Evolutionary conservation across 2,797 vertebrate genomes (phyloP).

Genomic region (Gymnocypris eckloni): DNA sequence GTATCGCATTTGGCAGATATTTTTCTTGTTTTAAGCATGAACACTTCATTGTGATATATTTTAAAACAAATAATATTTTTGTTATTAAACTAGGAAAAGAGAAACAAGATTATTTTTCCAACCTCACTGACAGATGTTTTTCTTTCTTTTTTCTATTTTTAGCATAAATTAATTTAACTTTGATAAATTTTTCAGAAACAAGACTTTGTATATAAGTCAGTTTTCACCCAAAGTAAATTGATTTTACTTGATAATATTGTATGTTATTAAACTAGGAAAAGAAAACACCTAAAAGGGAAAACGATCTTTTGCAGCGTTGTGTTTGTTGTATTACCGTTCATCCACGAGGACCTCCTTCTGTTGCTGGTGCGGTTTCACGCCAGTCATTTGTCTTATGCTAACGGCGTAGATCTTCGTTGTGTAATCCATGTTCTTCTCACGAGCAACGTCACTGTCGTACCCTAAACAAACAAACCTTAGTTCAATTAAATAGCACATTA

Average conservation of each 20-base stretch:
- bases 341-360: conserved; percentile 87
- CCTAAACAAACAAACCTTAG: conserved; percentile 73
- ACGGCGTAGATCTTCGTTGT: conserved; percentile 91
- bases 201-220: no score
- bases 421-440: conserved; percentile 91
- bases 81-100: no score
- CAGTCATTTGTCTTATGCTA: conserved; percentile 93
- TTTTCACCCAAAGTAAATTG: no score
- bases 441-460: conserved; percentile 95
- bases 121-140: no score
- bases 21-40: no score
- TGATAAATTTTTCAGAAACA: no score
- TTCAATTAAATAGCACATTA: not conserved
- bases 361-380: conserved; percentile 93
- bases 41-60: not conserved
- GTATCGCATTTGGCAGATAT: no score
- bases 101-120: no score
- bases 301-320: not conserved
- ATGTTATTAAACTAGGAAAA: not conserved
- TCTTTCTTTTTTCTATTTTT: no score
- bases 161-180: no score
- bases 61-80: not conserved
- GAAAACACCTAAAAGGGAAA: not conserved
- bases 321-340: conserved; percentile 83
- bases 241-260: no score